Evolutionary conservation across 2,113 vertebrate genomes (phyloP).

Genomic region (Clarias macrocephalus): DNA sequence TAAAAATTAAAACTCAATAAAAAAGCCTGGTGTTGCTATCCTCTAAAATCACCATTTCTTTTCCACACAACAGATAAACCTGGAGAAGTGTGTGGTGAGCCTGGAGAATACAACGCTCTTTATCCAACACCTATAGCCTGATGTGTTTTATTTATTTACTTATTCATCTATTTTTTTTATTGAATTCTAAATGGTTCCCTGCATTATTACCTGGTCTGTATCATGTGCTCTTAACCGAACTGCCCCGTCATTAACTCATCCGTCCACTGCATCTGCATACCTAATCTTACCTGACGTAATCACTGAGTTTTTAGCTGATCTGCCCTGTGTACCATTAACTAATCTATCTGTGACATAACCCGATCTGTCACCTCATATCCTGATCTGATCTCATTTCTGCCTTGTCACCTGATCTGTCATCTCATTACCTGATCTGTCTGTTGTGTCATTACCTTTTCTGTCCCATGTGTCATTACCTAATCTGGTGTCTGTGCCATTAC

Average conservation of each 20-base stretch:
- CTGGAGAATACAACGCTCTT: slow-evolving; percentile 65
- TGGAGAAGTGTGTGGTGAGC: slow-evolving; percentile 56
- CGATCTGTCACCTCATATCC: not conserved
- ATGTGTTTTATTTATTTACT: not conserved
- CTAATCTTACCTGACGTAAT: too few species aligned
- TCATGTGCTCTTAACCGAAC: too few species aligned
- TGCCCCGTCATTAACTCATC: not conserved
- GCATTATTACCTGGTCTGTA: too few species aligned
- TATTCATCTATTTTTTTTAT: slow-evolving; percentile 56
- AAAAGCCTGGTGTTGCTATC: not conserved
- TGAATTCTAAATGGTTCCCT: slow-evolving; percentile 49
- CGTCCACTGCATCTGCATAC: not conserved
- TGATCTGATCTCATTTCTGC: too few species aligned
- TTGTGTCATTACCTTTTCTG: too few species aligned
- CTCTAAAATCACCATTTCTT: not conserved
- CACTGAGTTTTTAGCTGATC: not conserved
- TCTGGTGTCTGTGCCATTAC: not conserved
- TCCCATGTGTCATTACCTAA: not conserved
- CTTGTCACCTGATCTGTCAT: not conserved
- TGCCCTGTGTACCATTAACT: not conserved
- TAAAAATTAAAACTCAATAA: not conserved
- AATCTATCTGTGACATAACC: not conserved
- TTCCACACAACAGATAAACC: not conserved
- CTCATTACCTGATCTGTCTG: not conserved
- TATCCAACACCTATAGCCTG: slow-evolving; percentile 59